Conservation (phyloP, 2,797 vertebrate species). For the Myotis myotis region DNA sequence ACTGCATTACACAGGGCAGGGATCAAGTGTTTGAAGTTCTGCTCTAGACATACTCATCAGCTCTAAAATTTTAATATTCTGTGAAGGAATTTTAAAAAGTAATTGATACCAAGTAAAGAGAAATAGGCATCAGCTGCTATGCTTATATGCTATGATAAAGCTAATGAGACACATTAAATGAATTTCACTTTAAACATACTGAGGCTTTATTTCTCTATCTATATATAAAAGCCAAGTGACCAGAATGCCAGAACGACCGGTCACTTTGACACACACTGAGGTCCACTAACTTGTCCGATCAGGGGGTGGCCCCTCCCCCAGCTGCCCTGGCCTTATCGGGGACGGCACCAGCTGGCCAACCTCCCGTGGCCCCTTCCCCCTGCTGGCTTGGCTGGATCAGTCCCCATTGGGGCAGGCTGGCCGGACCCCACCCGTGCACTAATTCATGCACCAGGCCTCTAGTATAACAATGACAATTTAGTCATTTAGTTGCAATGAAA, state of each 20-base stretch:
- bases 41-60: not conserved
- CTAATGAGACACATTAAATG: not conserved
- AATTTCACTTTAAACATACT: not conserved
- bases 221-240: not conserved
- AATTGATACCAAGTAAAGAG: not conserved
- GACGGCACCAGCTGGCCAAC: too few species aligned
- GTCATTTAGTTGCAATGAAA: not conserved
- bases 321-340: too few species aligned
- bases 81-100: not conserved
- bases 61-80: not conserved
- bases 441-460: too few species aligned
- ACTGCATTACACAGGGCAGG: not conserved
- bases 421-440: too few species aligned
- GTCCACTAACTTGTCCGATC: too few species aligned
- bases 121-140: not conserved
- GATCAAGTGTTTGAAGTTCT: not conserved
- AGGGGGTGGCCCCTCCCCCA: too few species aligned
- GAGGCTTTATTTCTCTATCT: not conserved
- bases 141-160: not conserved
- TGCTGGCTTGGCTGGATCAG: too few species aligned
- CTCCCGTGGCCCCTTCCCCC: too few species aligned
- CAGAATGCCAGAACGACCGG: too few species aligned
- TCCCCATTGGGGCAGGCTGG: accelerated
- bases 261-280: too few species aligned
- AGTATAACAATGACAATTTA: not conserved